Evolutionary conservation across 2,797 vertebrate species (phyloP), one percentile per base, ranked within the genome.

Genomic region (Caiman crocodilus): DNA sequence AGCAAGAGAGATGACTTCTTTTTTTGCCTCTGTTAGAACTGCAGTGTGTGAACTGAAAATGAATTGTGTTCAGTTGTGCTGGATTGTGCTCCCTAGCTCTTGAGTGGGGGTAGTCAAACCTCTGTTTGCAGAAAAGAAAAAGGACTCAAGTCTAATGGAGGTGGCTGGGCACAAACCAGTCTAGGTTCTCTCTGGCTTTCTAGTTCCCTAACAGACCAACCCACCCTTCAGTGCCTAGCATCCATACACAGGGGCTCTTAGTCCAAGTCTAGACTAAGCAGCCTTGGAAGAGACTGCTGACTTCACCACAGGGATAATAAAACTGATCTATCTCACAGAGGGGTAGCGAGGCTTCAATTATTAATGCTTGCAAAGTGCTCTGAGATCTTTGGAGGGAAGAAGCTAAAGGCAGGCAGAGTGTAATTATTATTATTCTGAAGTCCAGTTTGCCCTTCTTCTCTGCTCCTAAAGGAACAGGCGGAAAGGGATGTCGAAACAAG

Each of bases 351-450:
- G 42, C 64, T 91, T 88, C 5, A 10, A 60, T 67, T 91, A 92
- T 64, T 92, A 74, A 90, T 90, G 91, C 60, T 86, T 76, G 55
- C 57, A 90, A 94, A 89, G 60, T 86, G n/a, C 63, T 94, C 79
- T 26, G 32, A 93, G 74, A 83, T 86, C 81, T 95, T 63, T 88
- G 87, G 56, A 79, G 90, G 69, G 87, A 95, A 92, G 60, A 12
- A 78, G 55, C n/a, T 2, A 67, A 81, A 93, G 87, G 92, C 88
- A 85, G 14, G 25, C 28, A 32, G 59, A 90, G 61, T 89, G 82
- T 59, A 32, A 18, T 76, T 88, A 79, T 76, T 88, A 79, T 79
- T 90, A 94, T 30, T 90, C 79, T 57, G 74, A 85, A 26, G 69
- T 85, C n/a, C 71, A 80, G 21, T 69, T 84, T 92, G 8, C 7